Conservation (phyloP, 2,113 vertebrate species). For the Sphaerodactylus townsendi region DNA sequence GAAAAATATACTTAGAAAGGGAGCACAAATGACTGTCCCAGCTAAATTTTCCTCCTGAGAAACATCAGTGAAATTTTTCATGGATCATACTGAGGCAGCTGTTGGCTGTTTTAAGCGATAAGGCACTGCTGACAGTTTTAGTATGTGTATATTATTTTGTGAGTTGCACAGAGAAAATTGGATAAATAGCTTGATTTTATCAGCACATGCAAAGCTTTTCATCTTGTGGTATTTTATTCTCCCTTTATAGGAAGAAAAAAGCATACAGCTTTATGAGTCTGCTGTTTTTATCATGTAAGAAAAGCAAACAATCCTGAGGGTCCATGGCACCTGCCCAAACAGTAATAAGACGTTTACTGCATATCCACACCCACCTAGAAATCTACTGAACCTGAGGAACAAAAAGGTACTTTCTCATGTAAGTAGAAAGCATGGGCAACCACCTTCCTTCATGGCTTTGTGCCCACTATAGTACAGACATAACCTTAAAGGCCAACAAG, state of each 20-base stretch:
- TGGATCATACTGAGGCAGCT: not conserved
- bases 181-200: slow-evolving; percentile 11
- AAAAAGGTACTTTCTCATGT: not conserved
- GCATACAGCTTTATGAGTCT: not conserved
- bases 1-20: not conserved
- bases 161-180: not conserved
- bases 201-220: slow-evolving; percentile 20
- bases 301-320: slow-evolving; percentile 1
- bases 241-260: not conserved
- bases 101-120: slow-evolving; percentile 7
- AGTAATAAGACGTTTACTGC: not conserved
- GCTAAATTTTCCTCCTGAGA: not conserved
- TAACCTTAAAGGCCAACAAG: no score
- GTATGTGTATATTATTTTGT: slow-evolving; percentile 17
- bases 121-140: slow-evolving; percentile 28
- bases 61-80: not conserved
- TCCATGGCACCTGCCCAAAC: slow-evolving; percentile 2
- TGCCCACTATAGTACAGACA: not conserved
- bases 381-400: not conserved
- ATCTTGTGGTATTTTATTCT: slow-evolving; percentile 9
- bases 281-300: not conserved
- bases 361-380: not conserved
- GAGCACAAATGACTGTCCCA: not conserved
- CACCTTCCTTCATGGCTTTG: not conserved
- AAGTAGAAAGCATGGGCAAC: not conserved